These are phyloP conservation scores for Dryomyza anilis DNA, from an alignment of 2,888 invertebrate species.

Conservation along the genomic window DNA sequence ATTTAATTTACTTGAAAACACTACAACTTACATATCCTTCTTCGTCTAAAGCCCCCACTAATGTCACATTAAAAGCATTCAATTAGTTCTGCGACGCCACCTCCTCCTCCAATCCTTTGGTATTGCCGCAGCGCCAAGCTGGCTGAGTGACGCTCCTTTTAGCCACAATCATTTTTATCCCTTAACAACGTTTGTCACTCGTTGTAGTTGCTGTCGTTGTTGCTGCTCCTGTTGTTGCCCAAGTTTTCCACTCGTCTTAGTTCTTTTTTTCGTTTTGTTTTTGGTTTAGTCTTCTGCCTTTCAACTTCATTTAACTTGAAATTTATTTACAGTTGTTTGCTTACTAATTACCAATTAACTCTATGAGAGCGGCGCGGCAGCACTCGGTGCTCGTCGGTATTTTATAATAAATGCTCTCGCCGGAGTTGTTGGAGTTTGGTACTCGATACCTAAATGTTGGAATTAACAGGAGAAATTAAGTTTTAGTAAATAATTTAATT, in stretches of 20 bases:
- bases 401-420: too few relatives aligned
- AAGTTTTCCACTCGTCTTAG: too few relatives aligned
- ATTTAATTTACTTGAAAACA: not conserved
- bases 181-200: not conserved
- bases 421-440: too few relatives aligned
- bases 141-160: too few relatives aligned
- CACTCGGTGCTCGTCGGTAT: not conserved
- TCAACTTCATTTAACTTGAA: conserved; percentile 43
- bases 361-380: not conserved
- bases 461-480: too few relatives aligned
- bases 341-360: conserved; percentile 51
- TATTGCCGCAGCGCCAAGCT: too few relatives aligned
- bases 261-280: too few relatives aligned
- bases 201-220: not conserved
- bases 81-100: not conserved
- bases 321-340: conserved; percentile 39
- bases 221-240: not conserved
- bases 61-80: not conserved
- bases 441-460: too few relatives aligned
- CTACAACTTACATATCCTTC: not conserved
- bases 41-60: too few relatives aligned
- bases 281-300: not conserved
- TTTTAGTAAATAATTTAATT: too few relatives aligned
- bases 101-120: not conserved
- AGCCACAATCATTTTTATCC: not conserved